Base-by-base conservation (phyloP, 2,888 invertebrate genomes). In the Drosophila fulvimacula region DNA sequence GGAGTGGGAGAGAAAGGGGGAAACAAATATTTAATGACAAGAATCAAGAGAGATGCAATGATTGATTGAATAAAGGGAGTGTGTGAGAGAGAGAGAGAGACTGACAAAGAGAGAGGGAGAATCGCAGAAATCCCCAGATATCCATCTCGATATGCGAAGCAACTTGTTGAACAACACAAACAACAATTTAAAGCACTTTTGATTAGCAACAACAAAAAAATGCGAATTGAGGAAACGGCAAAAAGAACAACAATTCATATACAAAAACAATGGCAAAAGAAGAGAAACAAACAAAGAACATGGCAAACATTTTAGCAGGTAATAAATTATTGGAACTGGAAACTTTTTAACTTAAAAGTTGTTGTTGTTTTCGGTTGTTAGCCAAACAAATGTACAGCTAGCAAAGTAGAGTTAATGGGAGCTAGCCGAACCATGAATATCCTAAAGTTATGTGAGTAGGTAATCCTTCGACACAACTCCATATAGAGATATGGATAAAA, bases 91-190 rank as follows among this genome's bases (percentile, higher is more conserved):
- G 5, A 48, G 48, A 30, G 11, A 17, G 17, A 48, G 48, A 46
- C 5, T n/a, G 27, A 9, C 27, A 24, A 1, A 2, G 24, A 44
- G 15, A 42, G 42, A 44, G 9, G 9, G 10, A 30, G 27, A 24
- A 4, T 30, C 7, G 2, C 2, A 17, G n/a, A 32, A 27, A 4
- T 15, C 2, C 6, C 5, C 2, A 39, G 7, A n/a, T n/a, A 52
- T 38, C 13, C 17, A 30, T 75, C 57, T 63, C 44, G 67, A 67
- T 58, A 38, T 57, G 57, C 15, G 17, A 17, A 42, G 1, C 60
- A 64, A 75, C 75, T 77, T 72, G 77, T 75, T 75, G 77, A 72
- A 9, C 56, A 62, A 41, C 41, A 55, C 44, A 58, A 56, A 34
- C 34, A 36, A 51, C 13, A 51, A 51, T 21, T 51, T 19, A 9